Evolutionary conservation across 92 coral and sea anemone genomes (phyloP), one percentile per base, ranked within the genome.

Genomic region (Heliopora coerulea): DNA sequence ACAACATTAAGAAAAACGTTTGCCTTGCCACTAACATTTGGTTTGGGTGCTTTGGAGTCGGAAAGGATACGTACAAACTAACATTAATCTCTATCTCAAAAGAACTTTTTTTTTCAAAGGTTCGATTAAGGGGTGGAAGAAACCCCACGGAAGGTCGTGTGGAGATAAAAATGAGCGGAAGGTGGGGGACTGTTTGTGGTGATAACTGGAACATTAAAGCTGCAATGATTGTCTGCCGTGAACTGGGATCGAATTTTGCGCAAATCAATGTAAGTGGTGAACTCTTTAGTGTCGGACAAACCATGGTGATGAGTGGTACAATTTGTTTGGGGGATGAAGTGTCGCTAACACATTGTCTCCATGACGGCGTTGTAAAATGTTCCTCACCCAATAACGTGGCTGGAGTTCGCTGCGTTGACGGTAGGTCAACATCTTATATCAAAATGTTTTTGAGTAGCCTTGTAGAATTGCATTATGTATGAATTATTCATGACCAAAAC

Each of bases 181-280:
- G 44, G 32, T 82, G 85, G 85, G 85, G 85, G 0, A 27, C 81
- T 14, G 81, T 82, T 37, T 82, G 85, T 24, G 85, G 85, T n/a
- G 81, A 82, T 23, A 48, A 32, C n/a, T 82, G 85, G 85, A 56
- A 54, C 33, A 26, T 74, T 14, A 42, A 74, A 13, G 80, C 78
- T 1, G 85, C 85, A 12, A 75, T 75, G 81, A 57, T 82, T 8
- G 85, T 75, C 13, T 82, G 85, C 34, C 65, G 81, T 39, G 81
- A 82, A 54, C 81, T 82, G 35, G 77, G 81, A 8, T 56, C 63
- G 34, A 79, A 79, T 52, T 82, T 74, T 41, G 85, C 85, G 8
- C 62, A 82, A 21, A 56, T 57, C 63, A 73, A 70, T 17, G 26
- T 30, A 49, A 74, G 24, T 2, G 85, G 81, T 31, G 40, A 56